These are phyloP conservation scores for Chloroceryle inda DNA, from an alignment of 2,797 vertebrate genomes.

Conservation along the genomic window DNA sequence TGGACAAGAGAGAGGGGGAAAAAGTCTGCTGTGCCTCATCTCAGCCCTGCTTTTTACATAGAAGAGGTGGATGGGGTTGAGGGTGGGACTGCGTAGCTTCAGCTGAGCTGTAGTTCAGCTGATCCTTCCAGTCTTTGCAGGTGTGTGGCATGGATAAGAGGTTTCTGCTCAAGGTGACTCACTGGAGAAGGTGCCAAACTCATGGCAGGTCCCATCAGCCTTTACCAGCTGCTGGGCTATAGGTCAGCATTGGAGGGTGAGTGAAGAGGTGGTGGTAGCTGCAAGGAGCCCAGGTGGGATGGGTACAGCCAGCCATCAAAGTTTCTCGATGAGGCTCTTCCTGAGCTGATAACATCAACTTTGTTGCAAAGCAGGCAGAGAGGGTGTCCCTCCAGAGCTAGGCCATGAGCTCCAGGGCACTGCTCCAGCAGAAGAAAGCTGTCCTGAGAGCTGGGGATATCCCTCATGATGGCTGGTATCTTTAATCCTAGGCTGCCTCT, in stretches of 20 bases:
- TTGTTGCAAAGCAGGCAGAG: neutral
- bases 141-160: neutral
- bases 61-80: rapidly evolving
- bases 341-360: neutral
- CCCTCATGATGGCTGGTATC: neutral
- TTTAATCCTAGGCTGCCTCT: neutral
- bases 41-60: neutral
- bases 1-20: neutral
- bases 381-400: neutral
- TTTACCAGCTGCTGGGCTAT: neutral
- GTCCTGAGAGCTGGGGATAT: neutral
- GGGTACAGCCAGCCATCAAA: neutral
- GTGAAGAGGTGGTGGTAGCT: neutral
- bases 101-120: neutral
- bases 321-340: neutral
- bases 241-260: neutral
- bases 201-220: neutral
- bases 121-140: neutral
- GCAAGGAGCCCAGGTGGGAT: neutral
- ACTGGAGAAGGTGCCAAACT: neutral
- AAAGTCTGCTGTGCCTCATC: neutral
- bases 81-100: neutral
- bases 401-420: neutral
- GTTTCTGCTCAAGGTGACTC: neutral
- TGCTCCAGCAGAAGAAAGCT: neutral